Evolutionary conservation across 2,797 vertebrate species (phyloP), one percentile per base, ranked within the genome.

Genomic region (Syndactyla subalaris): DNA sequence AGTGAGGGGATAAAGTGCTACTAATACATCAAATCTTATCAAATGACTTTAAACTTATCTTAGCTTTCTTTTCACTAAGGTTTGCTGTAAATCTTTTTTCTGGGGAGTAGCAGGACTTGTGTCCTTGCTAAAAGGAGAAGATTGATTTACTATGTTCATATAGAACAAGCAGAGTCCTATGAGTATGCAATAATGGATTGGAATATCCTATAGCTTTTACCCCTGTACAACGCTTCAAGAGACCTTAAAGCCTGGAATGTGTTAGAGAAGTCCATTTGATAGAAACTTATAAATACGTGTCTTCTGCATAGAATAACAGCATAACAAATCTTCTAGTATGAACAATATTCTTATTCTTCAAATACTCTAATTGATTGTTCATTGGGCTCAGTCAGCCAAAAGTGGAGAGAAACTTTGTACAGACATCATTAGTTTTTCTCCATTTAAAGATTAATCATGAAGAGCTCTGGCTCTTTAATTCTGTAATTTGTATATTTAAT

Each of bases 401-500:
- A 98, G 99, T 99, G 98, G 98, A 98, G 98, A 98, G 99, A 99
- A 99, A 99, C 99, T 99, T 99, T 99, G 99, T 98, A 99, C 98
- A 99, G 99, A 99, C 99, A 99, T 99, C 99, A 99, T 99, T 99
- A 99, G 99, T 99, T 99, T 99, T 99, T 99, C 99, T 98, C 99
- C 99, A 99, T 99, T 99, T 99, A 99, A 99, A 99, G 99, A 99
- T 99, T 99, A 99, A 99, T 99, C 99, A 99, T 99, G 99, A 99
- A 99, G 99, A 99, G 99, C 99, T 98, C 98, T 98, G 99, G 99
- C 99, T 99, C 99, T 99, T 99, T 99, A 99, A 99, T 99, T 99
- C 99, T 99, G 99, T 99, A 99, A 99, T 99, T 99, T 99, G 99
- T 99, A 99, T 99, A 99, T 99, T 99, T 99, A 99, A 99, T 99